A percentile compares a stretch with the other conserved stretches of the same genome.
Conservation (phyloP, 2,797 vertebrate species). For the Syngnathus acus region DNA sequence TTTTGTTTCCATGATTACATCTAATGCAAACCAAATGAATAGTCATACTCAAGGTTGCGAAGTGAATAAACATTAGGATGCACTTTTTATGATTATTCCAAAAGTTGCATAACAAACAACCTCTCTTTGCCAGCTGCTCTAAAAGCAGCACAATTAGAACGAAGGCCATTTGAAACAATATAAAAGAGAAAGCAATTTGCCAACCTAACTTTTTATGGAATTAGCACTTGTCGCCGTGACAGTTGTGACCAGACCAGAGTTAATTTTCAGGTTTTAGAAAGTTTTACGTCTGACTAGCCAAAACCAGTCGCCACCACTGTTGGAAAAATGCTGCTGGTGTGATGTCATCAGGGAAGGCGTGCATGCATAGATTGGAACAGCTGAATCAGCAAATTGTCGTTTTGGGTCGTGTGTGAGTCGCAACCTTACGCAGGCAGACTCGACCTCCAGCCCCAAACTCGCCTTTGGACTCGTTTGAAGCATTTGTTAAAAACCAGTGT, state of each 20-base stretch:
- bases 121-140: constrained; percentile 24
- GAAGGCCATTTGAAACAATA: constrained; percentile 34
- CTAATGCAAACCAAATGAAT: neutral
- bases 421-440: constrained; percentile 43
- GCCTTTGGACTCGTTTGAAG: constrained; percentile 68
- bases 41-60: neutral
- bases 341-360: constrained; percentile 29
- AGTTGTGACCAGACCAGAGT: constrained; percentile 33
- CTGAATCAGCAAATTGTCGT: constrained; percentile 24
- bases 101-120: constrained; percentile 28
- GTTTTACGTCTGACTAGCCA: no score
- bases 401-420: constrained; percentile 18
- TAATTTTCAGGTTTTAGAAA: no score
- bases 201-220: constrained; percentile 34
- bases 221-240: constrained; percentile 38
- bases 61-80: constrained; percentile 4
- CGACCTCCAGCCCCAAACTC: constrained; percentile 51
- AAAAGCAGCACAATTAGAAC: constrained; percentile 36
- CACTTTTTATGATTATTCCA: neutral
- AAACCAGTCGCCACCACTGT: no score
- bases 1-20: neutral
- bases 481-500: constrained; percentile 59
- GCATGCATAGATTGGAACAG: constrained; percentile 6
- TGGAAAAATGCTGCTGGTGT: constrained; percentile 17
- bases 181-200: constrained; percentile 40